These are phyloP conservation scores for Papio anubis DNA, from an alignment of 2,113 vertebrate genomes.

Conservation along the genomic window DNA sequence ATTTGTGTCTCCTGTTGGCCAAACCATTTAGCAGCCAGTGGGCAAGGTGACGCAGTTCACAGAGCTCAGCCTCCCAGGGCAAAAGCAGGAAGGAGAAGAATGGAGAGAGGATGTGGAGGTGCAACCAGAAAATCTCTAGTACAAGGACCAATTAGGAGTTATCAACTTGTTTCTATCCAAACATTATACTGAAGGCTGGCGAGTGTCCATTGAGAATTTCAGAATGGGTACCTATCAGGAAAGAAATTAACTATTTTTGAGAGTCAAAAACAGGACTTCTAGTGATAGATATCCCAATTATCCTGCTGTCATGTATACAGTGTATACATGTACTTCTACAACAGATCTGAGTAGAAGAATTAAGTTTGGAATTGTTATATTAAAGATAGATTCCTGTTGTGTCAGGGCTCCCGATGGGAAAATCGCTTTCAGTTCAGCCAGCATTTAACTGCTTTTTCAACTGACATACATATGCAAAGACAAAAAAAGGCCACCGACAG, in stretches of 20 bases:
- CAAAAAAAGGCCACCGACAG: neutral
- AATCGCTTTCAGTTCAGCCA: slow-evolving; percentile 20
- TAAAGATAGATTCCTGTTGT: slow-evolving; percentile 31
- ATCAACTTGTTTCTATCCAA: neutral
- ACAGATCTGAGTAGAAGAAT: neutral
- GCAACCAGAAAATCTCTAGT: neutral
- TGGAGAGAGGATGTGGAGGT: neutral
- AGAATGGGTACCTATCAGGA: neutral
- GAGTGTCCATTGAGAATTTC: neutral
- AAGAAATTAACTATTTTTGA: slow-evolving; percentile 36
- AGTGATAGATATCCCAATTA: neutral
- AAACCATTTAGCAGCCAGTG: neutral
- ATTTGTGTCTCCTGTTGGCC: neutral
- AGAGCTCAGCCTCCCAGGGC: neutral
- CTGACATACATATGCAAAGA: slow-evolving; percentile 44
- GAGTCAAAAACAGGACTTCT: neutral
- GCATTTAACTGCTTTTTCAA: slow-evolving; percentile 4
- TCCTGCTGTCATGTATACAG: neutral
- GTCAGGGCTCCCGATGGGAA: slow-evolving; percentile 53
- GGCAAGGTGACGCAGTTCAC: neutral
- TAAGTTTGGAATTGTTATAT: slow-evolving; percentile 34
- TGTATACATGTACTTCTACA: neutral
- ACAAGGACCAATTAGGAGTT: neutral
- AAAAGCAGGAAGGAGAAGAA: neutral
- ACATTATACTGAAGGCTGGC: neutral